A percentile compares a stretch with the other conserved stretches of the same genome.
phyloP scores from a whole-genome alignment of 1,140 invertebrate genomes.

The Meloidogyne hapla region DNA sequence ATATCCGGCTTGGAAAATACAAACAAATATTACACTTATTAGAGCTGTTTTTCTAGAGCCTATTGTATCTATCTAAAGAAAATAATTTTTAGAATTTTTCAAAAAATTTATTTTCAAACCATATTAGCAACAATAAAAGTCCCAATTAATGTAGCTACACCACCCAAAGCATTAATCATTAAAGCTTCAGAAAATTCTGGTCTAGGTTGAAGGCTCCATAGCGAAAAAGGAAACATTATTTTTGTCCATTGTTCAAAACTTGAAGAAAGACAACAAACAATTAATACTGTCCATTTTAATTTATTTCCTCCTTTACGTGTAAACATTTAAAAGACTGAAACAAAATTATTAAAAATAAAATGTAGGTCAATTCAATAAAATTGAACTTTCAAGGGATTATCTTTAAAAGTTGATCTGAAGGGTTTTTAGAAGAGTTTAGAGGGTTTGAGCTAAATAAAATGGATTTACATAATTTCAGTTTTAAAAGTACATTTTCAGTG shows the following conservation, averaged over 20 bases:
- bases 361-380: too few relatives aligned
- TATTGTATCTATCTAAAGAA: background rate
- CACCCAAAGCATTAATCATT: background rate
- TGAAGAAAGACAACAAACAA: background rate
- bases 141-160: background rate
- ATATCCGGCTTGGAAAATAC: background rate
- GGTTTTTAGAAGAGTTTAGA: too few relatives aligned
- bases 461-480: too few relatives aligned
- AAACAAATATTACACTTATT: background rate
- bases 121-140: slow-evolving; percentile 2
- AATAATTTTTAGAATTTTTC: background rate
- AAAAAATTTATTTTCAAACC: background rate
- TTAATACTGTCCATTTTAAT: slow-evolving; percentile 11
- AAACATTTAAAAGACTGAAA: background rate
- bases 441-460: too few relatives aligned
- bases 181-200: slow-evolving; percentile 1
- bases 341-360: too few relatives aligned
- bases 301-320: background rate
- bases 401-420: too few relatives aligned
- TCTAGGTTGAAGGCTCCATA: slow-evolving; percentile 1
- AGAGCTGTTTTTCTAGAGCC: background rate
- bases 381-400: too few relatives aligned
- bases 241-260: slow-evolving; percentile 5
- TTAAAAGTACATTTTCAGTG: too few relatives aligned
- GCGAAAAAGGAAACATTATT: slow-evolving; percentile 2